A percentile compares a stretch with the other conserved stretches of the same genome.
These are phyloP conservation scores for Anoplopoma fimbria DNA, from an alignment of 2,113 vertebrate genomes.

Conservation along the genomic window DNA sequence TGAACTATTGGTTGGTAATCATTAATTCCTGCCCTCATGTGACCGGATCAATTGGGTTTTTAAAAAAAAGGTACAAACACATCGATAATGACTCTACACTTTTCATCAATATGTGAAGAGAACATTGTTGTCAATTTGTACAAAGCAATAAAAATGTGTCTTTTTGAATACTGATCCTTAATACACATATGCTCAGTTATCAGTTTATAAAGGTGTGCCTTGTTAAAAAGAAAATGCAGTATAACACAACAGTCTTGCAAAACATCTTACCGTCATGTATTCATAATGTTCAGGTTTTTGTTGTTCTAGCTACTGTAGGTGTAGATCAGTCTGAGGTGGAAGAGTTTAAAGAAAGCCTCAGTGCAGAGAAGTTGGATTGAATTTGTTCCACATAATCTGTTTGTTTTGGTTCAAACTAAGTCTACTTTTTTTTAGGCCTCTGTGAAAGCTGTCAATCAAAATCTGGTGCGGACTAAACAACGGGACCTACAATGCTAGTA, in stretches of 20 bases:
- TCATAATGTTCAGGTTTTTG: not conserved
- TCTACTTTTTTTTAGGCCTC: not conserved
- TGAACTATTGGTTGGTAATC: slow-evolving; percentile 56
- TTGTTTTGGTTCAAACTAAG: not conserved
- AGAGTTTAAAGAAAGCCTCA: too few species aligned
- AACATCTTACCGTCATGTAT: not conserved
- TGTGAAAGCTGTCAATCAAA: not conserved
- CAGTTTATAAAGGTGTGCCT: not conserved
- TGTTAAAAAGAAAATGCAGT: not conserved
- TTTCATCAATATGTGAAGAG: slow-evolving; percentile 2
- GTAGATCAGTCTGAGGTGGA: too few species aligned
- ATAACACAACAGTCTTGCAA: not conserved
- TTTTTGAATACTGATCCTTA: not conserved
- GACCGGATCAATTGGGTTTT: slow-evolving; percentile 46
- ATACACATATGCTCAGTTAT: not conserved
- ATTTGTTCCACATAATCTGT: not conserved
- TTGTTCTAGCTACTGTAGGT: not conserved
- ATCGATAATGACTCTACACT: slow-evolving; percentile 53
- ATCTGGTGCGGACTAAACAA: not conserved
- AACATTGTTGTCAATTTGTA: slow-evolving; percentile 35
- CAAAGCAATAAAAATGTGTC: slow-evolving; percentile 4
- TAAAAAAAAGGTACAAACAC: slow-evolving; percentile 45
- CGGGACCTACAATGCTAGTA: not conserved
- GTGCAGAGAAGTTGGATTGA: not conserved
- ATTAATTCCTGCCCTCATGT: slow-evolving; percentile 43